phyloP scores from a whole-genome alignment of 92 coral and sea anemone genomes.

The Epizoanthus rinbou region DNA sequence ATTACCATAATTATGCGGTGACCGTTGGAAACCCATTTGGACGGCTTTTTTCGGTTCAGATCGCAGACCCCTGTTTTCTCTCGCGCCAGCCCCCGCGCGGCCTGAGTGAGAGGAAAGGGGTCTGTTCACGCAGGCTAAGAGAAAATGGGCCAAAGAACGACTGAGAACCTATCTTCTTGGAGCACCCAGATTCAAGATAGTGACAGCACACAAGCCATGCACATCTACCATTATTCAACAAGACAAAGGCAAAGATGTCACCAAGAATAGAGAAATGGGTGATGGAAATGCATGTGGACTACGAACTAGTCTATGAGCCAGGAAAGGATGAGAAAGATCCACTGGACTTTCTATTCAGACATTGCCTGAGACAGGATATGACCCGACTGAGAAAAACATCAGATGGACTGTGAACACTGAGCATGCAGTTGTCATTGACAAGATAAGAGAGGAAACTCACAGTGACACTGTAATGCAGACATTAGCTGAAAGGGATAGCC shows the following conservation, averaged over 20 bases:
- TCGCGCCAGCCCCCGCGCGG: too few relatives aligned
- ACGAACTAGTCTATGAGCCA: constrained; percentile 49
- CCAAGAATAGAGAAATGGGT: constrained; percentile 48
- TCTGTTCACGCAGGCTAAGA: too few relatives aligned
- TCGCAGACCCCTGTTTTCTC: too few relatives aligned
- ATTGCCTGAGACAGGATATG: constrained; percentile 20
- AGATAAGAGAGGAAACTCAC: constrained; percentile 40
- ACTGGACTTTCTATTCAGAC: not conserved
- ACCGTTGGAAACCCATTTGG: too few relatives aligned
- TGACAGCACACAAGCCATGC: constrained; percentile 32
- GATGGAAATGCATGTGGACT: constrained; percentile 54
- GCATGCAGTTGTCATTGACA: constrained; percentile 37
- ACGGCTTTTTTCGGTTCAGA: too few relatives aligned
- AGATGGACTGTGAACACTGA: constrained; percentile 21
- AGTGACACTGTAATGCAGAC: constrained; percentile 40
- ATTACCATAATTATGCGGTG: too few relatives aligned
- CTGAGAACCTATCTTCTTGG: constrained; percentile 42
- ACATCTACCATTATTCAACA: constrained; percentile 50
- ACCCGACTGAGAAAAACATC: not conserved
- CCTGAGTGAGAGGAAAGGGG: too few relatives aligned
- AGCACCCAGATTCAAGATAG: too few relatives aligned
- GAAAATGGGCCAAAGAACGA: constrained; percentile 58
- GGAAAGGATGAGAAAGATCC: constrained; percentile 42
- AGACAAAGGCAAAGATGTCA: constrained; percentile 44
- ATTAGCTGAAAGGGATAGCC: constrained; percentile 24